These are phyloP conservation scores for Catalaphyllia jardinei DNA, from an alignment of 64 coral and sea anemone genomes.

Conservation along the genomic window DNA sequence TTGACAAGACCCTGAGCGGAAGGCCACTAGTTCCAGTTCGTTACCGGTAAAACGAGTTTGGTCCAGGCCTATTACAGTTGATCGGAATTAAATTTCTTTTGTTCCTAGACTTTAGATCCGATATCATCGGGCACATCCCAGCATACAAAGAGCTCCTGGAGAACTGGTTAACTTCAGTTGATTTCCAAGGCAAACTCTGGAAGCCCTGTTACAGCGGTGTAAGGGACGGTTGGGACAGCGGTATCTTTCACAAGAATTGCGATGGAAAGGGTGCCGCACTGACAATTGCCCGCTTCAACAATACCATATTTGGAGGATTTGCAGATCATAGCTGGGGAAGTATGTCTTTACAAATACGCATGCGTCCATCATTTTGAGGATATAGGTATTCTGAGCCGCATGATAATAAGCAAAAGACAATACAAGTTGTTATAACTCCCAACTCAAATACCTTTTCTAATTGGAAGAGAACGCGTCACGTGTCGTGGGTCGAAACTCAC, in stretches of 20 bases:
- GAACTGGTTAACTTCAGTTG: constrained; percentile 14
- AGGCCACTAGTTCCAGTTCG: too few relatives aligned
- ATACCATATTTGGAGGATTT: constrained; percentile 35
- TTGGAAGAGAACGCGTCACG: too few relatives aligned
- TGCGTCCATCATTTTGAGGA: not conserved
- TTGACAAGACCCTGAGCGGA: too few relatives aligned
- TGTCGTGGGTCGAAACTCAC: too few relatives aligned
- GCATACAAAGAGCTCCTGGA: not conserved
- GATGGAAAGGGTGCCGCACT: constrained; percentile 10
- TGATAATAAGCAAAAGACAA: too few relatives aligned
- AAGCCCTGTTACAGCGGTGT: constrained; percentile 1
- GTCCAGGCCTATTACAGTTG: too few relatives aligned
- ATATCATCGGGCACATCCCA: constrained; percentile 39
- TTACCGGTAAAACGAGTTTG: too few relatives aligned
- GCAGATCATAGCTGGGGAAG: constrained; percentile 31
- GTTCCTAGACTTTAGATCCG: constrained; percentile 11
- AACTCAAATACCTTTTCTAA: too few relatives aligned
- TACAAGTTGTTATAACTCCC: too few relatives aligned
- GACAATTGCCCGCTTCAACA: constrained; percentile 10
- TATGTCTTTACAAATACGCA: not conserved
- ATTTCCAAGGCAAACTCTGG: constrained; percentile 4
- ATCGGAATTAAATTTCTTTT: not conserved
- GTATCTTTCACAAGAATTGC: not conserved
- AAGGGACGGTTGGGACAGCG: not conserved
- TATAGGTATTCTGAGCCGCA: too few relatives aligned